A percentile compares a stretch with the other conserved stretches of the same genome.
Evolutionary conservation across 2,113 vertebrate species (phyloP).

Genomic region (Machaerirhynchus nigripectus): DNA sequence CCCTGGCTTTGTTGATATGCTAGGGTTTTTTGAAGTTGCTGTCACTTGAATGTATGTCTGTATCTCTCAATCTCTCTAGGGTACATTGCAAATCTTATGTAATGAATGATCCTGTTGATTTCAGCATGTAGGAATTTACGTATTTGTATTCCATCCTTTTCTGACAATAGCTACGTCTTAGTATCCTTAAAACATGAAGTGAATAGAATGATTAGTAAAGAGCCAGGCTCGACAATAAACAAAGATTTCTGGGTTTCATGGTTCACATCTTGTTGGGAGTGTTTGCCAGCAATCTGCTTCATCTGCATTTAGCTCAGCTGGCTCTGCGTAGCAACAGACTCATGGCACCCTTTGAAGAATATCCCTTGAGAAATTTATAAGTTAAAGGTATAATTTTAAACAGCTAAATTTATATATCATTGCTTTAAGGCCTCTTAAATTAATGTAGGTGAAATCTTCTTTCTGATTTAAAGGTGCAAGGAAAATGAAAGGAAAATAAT

Average conservation of each 20-base stretch:
- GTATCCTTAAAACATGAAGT: not conserved
- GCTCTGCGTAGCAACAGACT: not conserved
- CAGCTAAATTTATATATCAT: not conserved
- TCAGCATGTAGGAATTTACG: not conserved
- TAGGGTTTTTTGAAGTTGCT: not conserved
- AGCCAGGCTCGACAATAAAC: not conserved
- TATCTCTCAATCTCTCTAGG: not conserved
- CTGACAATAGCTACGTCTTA: not conserved
- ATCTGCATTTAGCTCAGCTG: slow-evolving; percentile 1
- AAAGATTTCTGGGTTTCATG: not conserved
- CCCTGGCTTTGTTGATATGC: not conserved
- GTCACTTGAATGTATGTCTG: not conserved
- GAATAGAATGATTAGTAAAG: not conserved
- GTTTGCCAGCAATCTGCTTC: not conserved
- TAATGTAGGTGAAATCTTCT: not conserved
- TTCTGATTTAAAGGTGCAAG: not conserved
- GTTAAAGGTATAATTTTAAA: not conserved
- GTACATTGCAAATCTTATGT: not conserved
- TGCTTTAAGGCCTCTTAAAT: not conserved
- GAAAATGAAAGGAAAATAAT: not conserved
- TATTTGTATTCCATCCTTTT: not conserved
- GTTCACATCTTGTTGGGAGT: not conserved
- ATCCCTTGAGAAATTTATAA: not conserved
- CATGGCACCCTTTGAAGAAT: not conserved
- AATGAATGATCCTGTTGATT: not conserved